Evolutionary conservation across 2,113 vertebrate genomes (phyloP).

Genomic region (Pomatostomus ruficeps): DNA sequence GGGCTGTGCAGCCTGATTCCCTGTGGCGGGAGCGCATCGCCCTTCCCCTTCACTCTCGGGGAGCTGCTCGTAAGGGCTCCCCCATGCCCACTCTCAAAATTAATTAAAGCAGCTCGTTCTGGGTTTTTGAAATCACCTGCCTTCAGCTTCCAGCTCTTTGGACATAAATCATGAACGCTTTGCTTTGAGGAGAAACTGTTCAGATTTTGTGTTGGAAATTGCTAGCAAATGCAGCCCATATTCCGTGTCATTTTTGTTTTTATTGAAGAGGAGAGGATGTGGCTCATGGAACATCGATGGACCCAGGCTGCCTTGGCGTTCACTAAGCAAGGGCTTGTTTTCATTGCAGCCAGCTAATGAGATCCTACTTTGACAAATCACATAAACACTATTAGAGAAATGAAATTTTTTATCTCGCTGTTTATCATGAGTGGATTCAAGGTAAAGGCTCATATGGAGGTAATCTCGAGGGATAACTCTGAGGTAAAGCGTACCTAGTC

Average conservation of each 20-base stretch:
- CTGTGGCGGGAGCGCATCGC: accelerated
- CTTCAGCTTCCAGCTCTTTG: neutral
- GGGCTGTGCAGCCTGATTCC: neutral
- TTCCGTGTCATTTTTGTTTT: constrained; percentile 4
- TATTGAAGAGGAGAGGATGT: constrained; percentile 51
- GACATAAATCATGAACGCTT: constrained; percentile 35
- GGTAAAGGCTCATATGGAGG: neutral
- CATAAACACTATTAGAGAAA: constrained; percentile 63
- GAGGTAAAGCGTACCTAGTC: constrained; percentile 14
- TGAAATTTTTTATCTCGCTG: constrained; percentile 53
- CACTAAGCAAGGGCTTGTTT: neutral
- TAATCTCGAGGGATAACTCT: constrained; percentile 23
- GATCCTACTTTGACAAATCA: constrained; percentile 25
- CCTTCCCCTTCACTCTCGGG: neutral
- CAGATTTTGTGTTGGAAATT: constrained; percentile 50
- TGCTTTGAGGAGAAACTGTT: constrained; percentile 14
- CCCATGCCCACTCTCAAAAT: neutral
- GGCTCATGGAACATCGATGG: constrained; percentile 17
- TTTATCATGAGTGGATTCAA: constrained; percentile 44
- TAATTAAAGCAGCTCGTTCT: neutral
- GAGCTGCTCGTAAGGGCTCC: neutral
- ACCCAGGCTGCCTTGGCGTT: neutral
- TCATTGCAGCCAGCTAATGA: constrained; percentile 20
- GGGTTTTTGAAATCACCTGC: neutral
- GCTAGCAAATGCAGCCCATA: neutral